These are phyloP conservation scores for Synanthedon myopaeformis DNA, from an alignment of 2,888 invertebrate species.

Conservation along the genomic window DNA sequence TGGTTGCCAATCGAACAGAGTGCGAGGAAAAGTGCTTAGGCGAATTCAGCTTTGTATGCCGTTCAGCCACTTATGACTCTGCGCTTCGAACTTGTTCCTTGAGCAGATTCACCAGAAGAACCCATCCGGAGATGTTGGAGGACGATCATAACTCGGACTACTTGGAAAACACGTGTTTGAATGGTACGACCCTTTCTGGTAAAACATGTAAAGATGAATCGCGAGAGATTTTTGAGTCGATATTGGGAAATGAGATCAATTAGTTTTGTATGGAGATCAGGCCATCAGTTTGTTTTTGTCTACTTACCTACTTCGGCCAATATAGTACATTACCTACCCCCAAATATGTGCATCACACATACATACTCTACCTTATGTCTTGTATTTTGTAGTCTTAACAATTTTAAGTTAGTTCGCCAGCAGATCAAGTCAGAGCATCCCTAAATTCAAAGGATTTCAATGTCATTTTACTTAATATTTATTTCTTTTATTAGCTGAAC, in stretches of 20 bases:
- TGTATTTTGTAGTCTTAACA: neutral
- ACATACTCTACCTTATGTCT: neutral
- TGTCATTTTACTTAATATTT: neutral
- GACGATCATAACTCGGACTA: conserved; percentile 91
- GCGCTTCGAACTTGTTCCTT: conserved; percentile 82
- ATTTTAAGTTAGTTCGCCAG: too few relatives aligned
- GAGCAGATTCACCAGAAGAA: conserved; percentile 85
- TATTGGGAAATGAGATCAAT: too few relatives aligned
- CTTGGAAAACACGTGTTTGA: conserved; percentile 90
- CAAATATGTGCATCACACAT: conserved; percentile 3
- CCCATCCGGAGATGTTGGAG: conserved; percentile 85
- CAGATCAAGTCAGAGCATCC: too few relatives aligned
- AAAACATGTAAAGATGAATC: neutral
- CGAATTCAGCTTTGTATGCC: conserved; percentile 89
- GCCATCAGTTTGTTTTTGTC: too few relatives aligned
- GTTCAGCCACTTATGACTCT: conserved; percentile 87
- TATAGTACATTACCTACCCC: too few relatives aligned
- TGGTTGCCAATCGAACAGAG: conserved; percentile 86
- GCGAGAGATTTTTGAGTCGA: too few relatives aligned
- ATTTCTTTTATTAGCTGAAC: conserved; percentile 71
- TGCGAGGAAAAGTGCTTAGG: conserved; percentile 92
- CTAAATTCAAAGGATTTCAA: neutral
- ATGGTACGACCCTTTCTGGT: conserved; percentile 66
- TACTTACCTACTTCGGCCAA: too few relatives aligned
- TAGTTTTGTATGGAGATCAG: too few relatives aligned